These are phyloP conservation scores for Ptiloglossa arizonensis DNA, from an alignment of 1,140 invertebrate species.

Conservation along the genomic window DNA sequence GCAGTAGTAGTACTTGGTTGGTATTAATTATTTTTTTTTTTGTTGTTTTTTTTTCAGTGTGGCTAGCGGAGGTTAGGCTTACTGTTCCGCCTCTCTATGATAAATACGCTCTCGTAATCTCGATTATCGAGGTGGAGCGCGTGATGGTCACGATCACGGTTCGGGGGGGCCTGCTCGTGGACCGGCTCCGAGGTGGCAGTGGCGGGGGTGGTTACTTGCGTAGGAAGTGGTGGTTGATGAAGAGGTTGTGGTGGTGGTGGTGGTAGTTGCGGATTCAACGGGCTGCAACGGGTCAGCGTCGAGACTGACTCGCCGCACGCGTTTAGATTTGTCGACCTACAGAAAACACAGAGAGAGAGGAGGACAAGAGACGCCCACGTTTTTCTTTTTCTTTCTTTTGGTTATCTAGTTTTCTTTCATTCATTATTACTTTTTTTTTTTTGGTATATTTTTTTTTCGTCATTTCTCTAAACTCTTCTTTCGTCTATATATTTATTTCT, in stretches of 20 bases:
- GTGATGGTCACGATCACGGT: conserved; percentile 82
- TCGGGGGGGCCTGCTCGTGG: conserved; percentile 80
- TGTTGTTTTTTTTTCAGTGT: conserved; percentile 60
- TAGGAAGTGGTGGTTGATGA: conserved; percentile 82
- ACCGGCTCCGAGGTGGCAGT: conserved; percentile 80
- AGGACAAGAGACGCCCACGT: conserved; percentile 77
- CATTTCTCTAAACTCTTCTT: not conserved
- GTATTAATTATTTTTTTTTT: too few relatives aligned
- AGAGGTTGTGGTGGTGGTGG: conserved; percentile 81
- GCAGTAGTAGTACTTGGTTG: conserved; percentile 69
- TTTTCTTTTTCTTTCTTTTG: conserved; percentile 36
- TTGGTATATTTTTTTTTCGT: not conserved
- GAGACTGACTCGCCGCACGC: conserved; percentile 82
- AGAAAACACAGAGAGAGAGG: conserved; percentile 79
- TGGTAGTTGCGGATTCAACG: conserved; percentile 82
- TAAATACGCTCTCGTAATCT: conserved; percentile 89
- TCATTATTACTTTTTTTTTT: conserved; percentile 26
- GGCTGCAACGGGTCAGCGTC: conserved; percentile 82
- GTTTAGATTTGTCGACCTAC: conserved; percentile 82
- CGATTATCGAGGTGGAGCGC: conserved; percentile 83
- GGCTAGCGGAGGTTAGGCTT: conserved; percentile 84
- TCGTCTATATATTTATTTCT: too few relatives aligned
- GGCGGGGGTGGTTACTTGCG: conserved; percentile 81
- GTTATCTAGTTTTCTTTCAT: too few relatives aligned
- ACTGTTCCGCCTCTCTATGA: conserved; percentile 88